Conservation (phyloP, 2,888 invertebrate species). For the Ariolimax columbianus region DNA sequence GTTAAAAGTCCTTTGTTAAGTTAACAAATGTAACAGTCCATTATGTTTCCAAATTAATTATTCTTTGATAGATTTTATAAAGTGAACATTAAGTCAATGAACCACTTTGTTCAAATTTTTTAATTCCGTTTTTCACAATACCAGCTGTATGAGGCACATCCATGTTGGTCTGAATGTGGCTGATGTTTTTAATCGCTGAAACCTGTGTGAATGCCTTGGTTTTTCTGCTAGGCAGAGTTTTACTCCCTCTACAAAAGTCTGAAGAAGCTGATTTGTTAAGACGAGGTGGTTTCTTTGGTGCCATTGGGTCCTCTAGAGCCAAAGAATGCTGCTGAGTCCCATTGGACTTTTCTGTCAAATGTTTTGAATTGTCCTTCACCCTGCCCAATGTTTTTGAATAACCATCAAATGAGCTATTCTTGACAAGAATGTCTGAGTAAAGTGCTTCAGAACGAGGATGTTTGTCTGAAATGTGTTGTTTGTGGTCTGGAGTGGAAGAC, state of each 20-base stretch:
- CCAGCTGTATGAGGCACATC: conserved; percentile 28
- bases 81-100: neutral
- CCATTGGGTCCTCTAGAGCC: neutral
- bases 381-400: conserved; percentile 15
- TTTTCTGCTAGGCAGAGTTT: conserved; percentile 22
- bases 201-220: neutral
- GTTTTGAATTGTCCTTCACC: neutral
- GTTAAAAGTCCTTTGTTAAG: neutral
- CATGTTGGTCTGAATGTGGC: neutral
- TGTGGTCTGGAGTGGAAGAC: neutral
- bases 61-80: neutral
- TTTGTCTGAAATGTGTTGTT: neutral
- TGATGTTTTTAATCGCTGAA: conserved; percentile 26
- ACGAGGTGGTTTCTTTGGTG: conserved; percentile 31
- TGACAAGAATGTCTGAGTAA: neutral
- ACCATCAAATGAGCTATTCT: neutral
- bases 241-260: neutral
- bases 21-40: neutral
- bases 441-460: neutral
- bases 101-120: conserved; percentile 36
- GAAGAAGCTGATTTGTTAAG: neutral
- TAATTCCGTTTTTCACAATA: conserved; percentile 41
- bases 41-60: neutral
- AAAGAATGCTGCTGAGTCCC: neutral
- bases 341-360: neutral